phyloP scores from a whole-genome alignment of 2,888 invertebrate species.

The Cyrtodaria siliqua region DNA sequence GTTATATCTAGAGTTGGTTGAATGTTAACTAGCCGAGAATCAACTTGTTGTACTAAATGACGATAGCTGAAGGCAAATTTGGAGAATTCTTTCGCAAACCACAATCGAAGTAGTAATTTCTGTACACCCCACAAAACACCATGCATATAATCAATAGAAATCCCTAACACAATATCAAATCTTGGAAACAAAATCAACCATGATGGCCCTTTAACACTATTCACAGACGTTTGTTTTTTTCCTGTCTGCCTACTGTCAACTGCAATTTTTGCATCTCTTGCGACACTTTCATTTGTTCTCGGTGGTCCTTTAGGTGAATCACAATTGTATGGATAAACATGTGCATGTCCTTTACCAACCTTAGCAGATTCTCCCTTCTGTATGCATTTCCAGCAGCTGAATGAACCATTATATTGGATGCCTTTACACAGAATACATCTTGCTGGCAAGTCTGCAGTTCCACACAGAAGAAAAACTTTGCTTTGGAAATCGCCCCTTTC shows the following conservation, averaged over 20 bases:
- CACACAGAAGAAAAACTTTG: slow-evolving; percentile 28
- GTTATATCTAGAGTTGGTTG: slow-evolving; percentile 33
- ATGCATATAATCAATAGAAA: slow-evolving; percentile 40
- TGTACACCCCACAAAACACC: slow-evolving; percentile 44
- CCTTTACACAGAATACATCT: slow-evolving; percentile 42
- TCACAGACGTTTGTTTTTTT: slow-evolving; percentile 4
- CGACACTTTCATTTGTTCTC: slow-evolving; percentile 29
- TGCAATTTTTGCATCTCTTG: slow-evolving; percentile 20
- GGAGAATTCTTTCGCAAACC: slow-evolving; percentile 33
- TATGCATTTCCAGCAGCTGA: slow-evolving; percentile 45
- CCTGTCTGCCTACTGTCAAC: slow-evolving; percentile 4
- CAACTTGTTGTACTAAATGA: slow-evolving; percentile 5
- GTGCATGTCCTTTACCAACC: slow-evolving; percentile 39
- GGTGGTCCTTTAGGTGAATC: slow-evolving; percentile 28
- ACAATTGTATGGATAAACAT: slow-evolving; percentile 37
- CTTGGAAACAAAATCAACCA: slow-evolving; percentile 33
- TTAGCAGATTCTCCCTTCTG: slow-evolving; percentile 33
- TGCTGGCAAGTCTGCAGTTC: slow-evolving; percentile 52
- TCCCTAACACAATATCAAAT: slow-evolving; percentile 22
- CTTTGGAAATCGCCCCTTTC: slow-evolving; percentile 12
- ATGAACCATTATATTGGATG: slow-evolving; percentile 49
- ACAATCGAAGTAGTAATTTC: slow-evolving; percentile 34
- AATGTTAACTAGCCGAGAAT: slow-evolving; percentile 14
- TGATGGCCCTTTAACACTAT: slow-evolving; percentile 51
- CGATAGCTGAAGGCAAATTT: slow-evolving; percentile 22